phyloP scores from a whole-genome alignment of 2,113 vertebrate genomes.

The Sorex araneus region DNA sequence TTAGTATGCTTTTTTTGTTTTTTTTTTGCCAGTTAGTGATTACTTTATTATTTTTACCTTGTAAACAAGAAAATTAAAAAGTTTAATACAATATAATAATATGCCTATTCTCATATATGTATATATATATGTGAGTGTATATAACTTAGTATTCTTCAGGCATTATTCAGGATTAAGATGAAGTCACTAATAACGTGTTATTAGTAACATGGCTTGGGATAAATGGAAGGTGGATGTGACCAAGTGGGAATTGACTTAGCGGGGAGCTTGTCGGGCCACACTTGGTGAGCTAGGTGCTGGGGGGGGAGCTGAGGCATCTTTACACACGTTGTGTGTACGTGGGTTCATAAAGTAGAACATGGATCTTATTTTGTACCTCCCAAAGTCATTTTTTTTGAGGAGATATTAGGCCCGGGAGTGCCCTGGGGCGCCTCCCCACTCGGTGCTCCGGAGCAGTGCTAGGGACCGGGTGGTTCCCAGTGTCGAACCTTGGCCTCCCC shows the following conservation, averaged over 20 bases:
- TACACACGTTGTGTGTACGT: background rate
- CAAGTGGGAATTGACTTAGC: constrained; percentile 31
- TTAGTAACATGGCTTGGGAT: background rate
- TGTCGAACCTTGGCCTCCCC: no score
- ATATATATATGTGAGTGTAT: no score
- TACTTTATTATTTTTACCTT: no score
- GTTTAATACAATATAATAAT: no score
- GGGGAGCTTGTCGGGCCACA: background rate
- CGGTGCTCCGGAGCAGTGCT: no score
- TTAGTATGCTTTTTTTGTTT: no score
- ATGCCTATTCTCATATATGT: no score
- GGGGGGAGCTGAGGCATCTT: background rate
- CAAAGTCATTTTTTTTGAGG: background rate
- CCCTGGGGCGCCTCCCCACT: no score
- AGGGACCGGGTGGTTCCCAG: no score
- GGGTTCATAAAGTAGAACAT: background rate
- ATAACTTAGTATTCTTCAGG: constrained; percentile 2
- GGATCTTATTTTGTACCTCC: background rate
- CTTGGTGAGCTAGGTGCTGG: background rate
- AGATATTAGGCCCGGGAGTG: background rate
- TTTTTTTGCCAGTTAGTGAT: no score
- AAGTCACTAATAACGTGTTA: background rate
- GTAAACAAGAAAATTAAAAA: no score
- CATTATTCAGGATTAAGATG: constrained; percentile 42
- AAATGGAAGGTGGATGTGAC: constrained; percentile 16